Conservation (phyloP, 2,888 invertebrate genomes). For the Platycheirus albimanus region DNA sequence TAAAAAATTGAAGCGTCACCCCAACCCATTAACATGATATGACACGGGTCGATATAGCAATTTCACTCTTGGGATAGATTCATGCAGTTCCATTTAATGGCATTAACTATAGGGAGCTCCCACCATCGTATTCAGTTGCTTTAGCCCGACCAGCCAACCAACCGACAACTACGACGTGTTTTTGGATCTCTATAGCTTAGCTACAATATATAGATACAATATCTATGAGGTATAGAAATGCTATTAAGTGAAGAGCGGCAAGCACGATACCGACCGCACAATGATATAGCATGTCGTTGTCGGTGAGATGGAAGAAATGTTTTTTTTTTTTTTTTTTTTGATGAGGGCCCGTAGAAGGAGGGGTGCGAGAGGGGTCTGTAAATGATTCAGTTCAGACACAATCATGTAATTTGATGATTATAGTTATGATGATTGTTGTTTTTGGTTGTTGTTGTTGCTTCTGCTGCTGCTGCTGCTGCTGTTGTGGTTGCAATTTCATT, state of each 20-base stretch:
- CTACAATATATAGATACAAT: neutral
- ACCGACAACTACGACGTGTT: constrained; percentile 21
- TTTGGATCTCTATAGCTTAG: neutral
- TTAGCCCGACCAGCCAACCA: neutral
- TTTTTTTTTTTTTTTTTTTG: constrained; percentile 3
- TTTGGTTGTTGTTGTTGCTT: neutral
- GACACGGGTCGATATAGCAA: constrained; percentile 70
- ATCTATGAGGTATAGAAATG: constrained; percentile 22
- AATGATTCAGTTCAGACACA: constrained; percentile 51
- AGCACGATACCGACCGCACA: constrained; percentile 25
- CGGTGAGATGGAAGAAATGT: constrained; percentile 22
- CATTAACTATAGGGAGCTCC: constrained; percentile 39
- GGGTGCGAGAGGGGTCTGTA: constrained; percentile 16
- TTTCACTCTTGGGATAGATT: constrained; percentile 72
- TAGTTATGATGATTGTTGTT: constrained; percentile 57
- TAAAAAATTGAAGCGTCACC: constrained; percentile 25
- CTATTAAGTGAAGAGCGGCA: constrained; percentile 51
- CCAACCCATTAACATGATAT: constrained; percentile 43
- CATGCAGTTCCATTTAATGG: constrained; percentile 70
- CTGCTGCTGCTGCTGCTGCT: neutral
- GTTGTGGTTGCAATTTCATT: constrained; percentile 36
- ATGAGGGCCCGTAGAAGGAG: too few species aligned
- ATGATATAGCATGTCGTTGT: constrained; percentile 13
- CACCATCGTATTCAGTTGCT: neutral
- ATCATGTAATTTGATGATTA: constrained; percentile 70